Conservation (phyloP, 2,888 invertebrate genomes). For the Pseudoips prasinana region DNA sequence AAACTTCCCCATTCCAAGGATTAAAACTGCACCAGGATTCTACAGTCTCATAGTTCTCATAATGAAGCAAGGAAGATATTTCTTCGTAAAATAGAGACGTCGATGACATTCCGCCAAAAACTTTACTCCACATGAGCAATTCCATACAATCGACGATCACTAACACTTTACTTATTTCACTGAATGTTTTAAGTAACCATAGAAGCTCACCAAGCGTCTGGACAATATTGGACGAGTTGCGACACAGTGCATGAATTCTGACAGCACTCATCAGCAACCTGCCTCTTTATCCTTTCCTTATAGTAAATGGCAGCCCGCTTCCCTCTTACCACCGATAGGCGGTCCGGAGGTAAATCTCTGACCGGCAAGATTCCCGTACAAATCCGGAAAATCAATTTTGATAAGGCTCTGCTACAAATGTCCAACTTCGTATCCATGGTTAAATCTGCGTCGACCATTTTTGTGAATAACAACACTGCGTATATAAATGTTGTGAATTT, state of each 20-base stretch:
- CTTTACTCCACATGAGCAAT: conserved; percentile 21
- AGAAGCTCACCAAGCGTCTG: conserved; percentile 58
- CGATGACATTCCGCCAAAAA: conserved; percentile 12
- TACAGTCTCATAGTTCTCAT: conserved; percentile 17
- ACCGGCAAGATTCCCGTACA: conserved; percentile 49
- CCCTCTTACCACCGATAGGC: conserved; percentile 42
- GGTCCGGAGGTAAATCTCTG: conserved; percentile 42
- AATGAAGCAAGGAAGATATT: conserved; percentile 16
- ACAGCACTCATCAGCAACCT: conserved; percentile 63
- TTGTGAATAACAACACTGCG: conserved; percentile 43
- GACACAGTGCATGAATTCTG: conserved; percentile 53
- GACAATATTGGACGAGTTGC: conserved; percentile 64
- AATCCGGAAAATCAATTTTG: conserved; percentile 48
- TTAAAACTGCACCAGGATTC: conserved; percentile 10
- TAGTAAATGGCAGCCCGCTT: conserved; percentile 51
- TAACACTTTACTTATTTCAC: conserved; percentile 22
- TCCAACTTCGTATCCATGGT: conserved; percentile 49
- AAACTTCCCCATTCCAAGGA: conserved; percentile 7
- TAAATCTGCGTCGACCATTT: conserved; percentile 46
- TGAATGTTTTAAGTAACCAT: conserved; percentile 12
- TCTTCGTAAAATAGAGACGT: conserved; percentile 11
- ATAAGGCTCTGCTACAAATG: conserved; percentile 51
- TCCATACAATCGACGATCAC: conserved; percentile 8
- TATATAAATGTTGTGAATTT: conserved; percentile 46
- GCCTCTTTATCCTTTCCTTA: conserved; percentile 48